phyloP scores from a whole-genome alignment of 2,797 vertebrate genomes.

The Arctocebus calabarensis region DNA sequence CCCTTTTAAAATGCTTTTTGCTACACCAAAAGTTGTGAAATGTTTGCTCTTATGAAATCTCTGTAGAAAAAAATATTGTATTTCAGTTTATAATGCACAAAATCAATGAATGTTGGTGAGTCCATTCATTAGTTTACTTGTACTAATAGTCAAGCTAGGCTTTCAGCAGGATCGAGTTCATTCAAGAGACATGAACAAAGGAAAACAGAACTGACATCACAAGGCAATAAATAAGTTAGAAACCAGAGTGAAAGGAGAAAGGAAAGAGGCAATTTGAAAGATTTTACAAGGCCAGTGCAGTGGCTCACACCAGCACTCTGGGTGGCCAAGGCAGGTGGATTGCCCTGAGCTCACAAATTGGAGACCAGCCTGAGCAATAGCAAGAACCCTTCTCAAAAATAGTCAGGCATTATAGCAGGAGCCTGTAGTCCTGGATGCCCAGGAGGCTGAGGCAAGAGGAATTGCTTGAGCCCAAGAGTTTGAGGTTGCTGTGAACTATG shows the following conservation, averaged over 20 bases:
- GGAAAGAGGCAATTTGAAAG: neutral
- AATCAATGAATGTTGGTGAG: constrained; percentile 3
- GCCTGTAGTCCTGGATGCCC: no score
- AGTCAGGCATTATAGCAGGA: no score
- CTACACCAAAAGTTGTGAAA: neutral
- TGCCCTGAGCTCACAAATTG: no score
- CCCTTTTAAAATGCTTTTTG: neutral
- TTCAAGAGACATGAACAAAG: neutral
- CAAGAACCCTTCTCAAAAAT: no score
- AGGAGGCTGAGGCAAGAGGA: no score
- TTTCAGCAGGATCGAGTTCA: neutral
- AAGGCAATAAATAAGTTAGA: neutral
- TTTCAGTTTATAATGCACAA: neutral
- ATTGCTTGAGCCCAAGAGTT: no score
- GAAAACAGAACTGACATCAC: neutral
- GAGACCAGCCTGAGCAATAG: no score
- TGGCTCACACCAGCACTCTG: no score
- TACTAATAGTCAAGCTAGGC: neutral
- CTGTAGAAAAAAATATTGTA: neutral
- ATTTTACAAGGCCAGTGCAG: neutral
- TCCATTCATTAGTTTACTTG: neutral
- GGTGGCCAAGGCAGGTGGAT: no score
- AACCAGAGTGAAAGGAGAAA: neutral
- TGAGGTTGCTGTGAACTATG: no score
- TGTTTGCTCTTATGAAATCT: neutral